Evolutionary conservation across 2,888 invertebrate genomes (phyloP).

Genomic region (Harpagoxenus sublaevis): DNA sequence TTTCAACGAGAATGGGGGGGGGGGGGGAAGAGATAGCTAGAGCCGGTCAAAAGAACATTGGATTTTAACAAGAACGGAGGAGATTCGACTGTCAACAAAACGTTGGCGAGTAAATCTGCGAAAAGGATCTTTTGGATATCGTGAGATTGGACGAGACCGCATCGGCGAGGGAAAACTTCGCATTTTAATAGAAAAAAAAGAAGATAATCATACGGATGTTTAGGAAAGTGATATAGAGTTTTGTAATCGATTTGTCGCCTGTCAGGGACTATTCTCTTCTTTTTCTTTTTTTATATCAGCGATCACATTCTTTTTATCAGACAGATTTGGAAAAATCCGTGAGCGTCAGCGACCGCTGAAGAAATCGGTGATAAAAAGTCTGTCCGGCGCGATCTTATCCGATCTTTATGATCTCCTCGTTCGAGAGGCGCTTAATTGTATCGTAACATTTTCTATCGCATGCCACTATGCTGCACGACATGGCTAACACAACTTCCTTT

Average conservation of each 20-base stretch:
- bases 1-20: slow-evolving; percentile 3
- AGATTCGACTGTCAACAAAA: background rate
- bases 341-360: background rate
- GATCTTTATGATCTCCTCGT: slow-evolving; percentile 16
- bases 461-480: slow-evolving; percentile 52
- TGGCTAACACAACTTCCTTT: slow-evolving; percentile 49
- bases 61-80: background rate
- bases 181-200: background rate
- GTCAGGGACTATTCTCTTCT: background rate
- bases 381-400: background rate
- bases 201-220: background rate
- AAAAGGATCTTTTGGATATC: background rate
- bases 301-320: background rate
- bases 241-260: background rate
- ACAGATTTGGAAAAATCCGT: background rate
- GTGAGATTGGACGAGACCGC: background rate
- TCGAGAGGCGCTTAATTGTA: slow-evolving; percentile 10
- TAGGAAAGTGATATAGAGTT: background rate
- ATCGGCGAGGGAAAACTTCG: background rate
- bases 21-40: background rate
- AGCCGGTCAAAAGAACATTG: background rate
- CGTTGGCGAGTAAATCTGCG: background rate
- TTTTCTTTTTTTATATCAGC: background rate
- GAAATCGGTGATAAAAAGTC: no score
- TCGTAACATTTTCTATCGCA: slow-evolving; percentile 49